Percentiles rank a stretch among this genome's conserved stretches.
phyloP scores from a whole-genome alignment of 1,140 invertebrate species.

The Lucilia sericata region DNA sequence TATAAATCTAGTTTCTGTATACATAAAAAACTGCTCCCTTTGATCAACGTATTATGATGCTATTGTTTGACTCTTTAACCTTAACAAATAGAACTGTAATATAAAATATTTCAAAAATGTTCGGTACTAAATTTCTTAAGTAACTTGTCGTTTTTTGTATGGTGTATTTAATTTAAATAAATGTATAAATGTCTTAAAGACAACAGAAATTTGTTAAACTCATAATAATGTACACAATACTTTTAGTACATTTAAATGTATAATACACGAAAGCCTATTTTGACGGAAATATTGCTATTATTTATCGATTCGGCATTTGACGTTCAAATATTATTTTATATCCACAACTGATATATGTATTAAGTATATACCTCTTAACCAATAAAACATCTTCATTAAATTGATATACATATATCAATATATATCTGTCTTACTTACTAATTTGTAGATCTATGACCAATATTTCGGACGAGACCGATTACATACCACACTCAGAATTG shows the following conservation, averaged over 20 bases:
- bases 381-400: too few relatives aligned
- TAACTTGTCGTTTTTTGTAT: background rate
- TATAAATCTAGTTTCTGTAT: too few relatives aligned
- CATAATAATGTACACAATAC: background rate
- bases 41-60: background rate
- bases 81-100: background rate
- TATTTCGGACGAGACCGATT: too few relatives aligned
- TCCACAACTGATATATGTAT: too few relatives aligned
- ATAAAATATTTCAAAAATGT: constrained; percentile 8
- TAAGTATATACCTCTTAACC: too few relatives aligned
- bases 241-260: background rate
- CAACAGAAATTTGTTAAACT: background rate
- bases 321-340: too few relatives aligned
- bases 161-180: background rate
- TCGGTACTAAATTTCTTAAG: background rate
- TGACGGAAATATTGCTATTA: too few relatives aligned
- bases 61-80: background rate
- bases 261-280: background rate
- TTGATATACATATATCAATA: too few relatives aligned
- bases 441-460: too few relatives aligned
- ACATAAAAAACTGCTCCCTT: background rate
- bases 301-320: too few relatives aligned
- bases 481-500: too few relatives aligned
- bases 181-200: background rate
- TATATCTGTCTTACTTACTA: too few relatives aligned